Evolutionary conservation across 2,797 vertebrate genomes (phyloP), one percentile per base, ranked within the genome.

Genomic region (Eulemur albifrons): DNA sequence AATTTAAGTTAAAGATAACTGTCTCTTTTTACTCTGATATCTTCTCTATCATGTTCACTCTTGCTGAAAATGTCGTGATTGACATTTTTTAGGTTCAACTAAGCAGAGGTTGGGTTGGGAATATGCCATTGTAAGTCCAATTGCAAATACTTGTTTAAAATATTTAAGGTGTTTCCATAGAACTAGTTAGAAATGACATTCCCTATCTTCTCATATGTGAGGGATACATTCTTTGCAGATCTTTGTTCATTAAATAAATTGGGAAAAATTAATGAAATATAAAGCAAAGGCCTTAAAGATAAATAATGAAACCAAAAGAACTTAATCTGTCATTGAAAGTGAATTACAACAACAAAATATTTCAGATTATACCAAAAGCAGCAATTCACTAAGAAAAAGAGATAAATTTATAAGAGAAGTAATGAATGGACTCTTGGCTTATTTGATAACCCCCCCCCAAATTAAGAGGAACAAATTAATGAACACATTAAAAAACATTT

Each of bases 301-400:
- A 35, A 94, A 1, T 67, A 85, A 27, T 38, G 2, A 92, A 87
- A 81, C 40, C 2, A 54, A 94, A 25, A 95, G n/a, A 70, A 93
- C 82, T 65, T 86, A 79, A 80, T 80, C 21, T 69, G 14, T 65
- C 70, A 40, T 59, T 70, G 70, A 57, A 92, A 90, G 21, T 76
- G 17, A 95, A 59, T n/a, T 93, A 11, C n/a, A 69, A 67, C 4
- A 13, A 27, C 48, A 54, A 70, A 73, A 35, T 50, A 52, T 48
- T 54, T 87, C 25, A 80, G 10, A 86, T 96, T 54, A 48, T n/a
- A 67, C 15, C 25, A 65, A 90, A 93, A 92, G 40, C 2, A 84
- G 61, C 50, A 65, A 92, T 59, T 84, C 25, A 61, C 76, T 93
- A 84, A 40, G 77, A 85, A 67, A 90, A 72, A 87, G 43, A 94